These are phyloP conservation scores for Synanthedon andrenaeformis DNA, from an alignment of 2,888 invertebrate species.

Conservation along the genomic window DNA sequence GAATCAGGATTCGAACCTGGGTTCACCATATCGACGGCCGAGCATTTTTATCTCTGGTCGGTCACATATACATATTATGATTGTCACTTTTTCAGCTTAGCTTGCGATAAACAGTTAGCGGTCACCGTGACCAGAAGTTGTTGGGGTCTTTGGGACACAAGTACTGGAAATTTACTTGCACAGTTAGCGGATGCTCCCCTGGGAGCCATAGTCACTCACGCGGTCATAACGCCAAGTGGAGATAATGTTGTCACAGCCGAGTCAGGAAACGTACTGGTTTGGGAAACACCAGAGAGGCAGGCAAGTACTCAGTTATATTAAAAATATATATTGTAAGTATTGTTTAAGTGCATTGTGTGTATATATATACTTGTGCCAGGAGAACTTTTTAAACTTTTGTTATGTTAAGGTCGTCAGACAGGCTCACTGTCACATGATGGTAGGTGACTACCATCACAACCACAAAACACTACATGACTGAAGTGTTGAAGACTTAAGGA, in stretches of 20 bases:
- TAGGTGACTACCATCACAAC: too few relatives aligned
- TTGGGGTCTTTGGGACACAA: slow-evolving; percentile 94
- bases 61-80: too few relatives aligned
- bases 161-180: slow-evolving; percentile 84
- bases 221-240: slow-evolving; percentile 87
- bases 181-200: slow-evolving; percentile 92
- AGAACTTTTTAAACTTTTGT: too few relatives aligned
- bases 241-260: slow-evolving; percentile 90
- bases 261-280: slow-evolving; percentile 90
- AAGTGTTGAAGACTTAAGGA: too few relatives aligned
- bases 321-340: too few relatives aligned
- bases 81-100: slow-evolving; percentile 66
- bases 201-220: slow-evolving; percentile 95
- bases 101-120: slow-evolving; percentile 83
- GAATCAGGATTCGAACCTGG: too few relatives aligned
- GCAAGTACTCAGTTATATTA: slow-evolving; percentile 14
- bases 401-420: too few relatives aligned
- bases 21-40: too few relatives aligned
- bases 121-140: slow-evolving; percentile 94
- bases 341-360: not conserved
- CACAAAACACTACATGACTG: too few relatives aligned
- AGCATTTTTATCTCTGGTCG: too few relatives aligned
- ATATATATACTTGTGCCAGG: not conserved
- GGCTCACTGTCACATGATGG: too few relatives aligned
- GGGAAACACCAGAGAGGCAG: slow-evolving; percentile 74